Conservation (phyloP, 1,140 invertebrate genomes). For the Drosophila mauritiana region DNA sequence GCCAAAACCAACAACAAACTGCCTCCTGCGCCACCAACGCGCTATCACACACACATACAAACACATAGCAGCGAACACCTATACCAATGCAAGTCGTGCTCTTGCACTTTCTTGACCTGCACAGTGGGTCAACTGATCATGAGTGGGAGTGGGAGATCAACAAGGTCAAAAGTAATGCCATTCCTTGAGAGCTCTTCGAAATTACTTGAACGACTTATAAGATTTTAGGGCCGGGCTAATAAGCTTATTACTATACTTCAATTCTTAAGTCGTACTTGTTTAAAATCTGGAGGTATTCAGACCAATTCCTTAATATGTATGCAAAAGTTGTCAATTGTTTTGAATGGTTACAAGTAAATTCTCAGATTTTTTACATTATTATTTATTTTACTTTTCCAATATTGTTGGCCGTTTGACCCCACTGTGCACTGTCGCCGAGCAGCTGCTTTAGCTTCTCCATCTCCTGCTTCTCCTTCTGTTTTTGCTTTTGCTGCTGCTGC, state of each 20-base stretch:
- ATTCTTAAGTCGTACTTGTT: too few species aligned
- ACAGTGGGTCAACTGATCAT: conserved; percentile 32
- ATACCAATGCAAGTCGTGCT: conserved; percentile 23
- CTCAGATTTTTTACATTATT: too few species aligned
- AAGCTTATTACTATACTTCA: too few species aligned
- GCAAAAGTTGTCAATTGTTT: too few species aligned
- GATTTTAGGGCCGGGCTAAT: too few species aligned
- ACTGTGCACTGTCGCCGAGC: conserved; percentile 41
- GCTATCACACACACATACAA: conserved; percentile 25
- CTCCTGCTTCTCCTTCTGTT: conserved; percentile 11
- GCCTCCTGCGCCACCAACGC: conserved; percentile 72
- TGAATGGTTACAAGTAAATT: too few species aligned
- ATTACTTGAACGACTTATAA: too few species aligned
- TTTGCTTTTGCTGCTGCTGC: conserved; percentile 25
- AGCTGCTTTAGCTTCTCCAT: conserved; percentile 36
- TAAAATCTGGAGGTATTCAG: too few species aligned
- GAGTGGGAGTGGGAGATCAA: not conserved
- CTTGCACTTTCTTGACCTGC: conserved; percentile 65
- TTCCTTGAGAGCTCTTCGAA: too few species aligned
- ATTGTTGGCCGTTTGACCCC: not conserved
- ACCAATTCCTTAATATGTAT: too few species aligned
- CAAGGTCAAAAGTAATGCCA: not conserved
- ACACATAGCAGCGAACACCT: conserved; percentile 13
- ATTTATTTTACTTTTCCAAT: not conserved
- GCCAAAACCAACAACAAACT: conserved; percentile 26